Base-by-base conservation (phyloP, 2,113 vertebrate species). In the Tursiops truncatus region DNA sequence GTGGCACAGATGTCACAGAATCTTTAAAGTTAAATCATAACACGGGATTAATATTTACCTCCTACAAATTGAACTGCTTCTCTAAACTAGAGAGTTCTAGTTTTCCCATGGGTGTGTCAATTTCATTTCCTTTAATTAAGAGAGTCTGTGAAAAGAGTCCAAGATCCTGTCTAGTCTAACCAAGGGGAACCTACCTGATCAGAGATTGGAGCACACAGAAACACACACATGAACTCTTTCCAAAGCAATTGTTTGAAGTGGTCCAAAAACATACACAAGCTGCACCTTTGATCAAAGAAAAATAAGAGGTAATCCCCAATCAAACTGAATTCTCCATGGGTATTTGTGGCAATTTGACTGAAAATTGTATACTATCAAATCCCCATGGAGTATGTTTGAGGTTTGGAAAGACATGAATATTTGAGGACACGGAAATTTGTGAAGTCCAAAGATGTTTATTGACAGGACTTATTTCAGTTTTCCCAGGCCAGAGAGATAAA, bases 241-340 rank as follows among this genome's bases (percentile, higher is more conserved):
- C 87, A 97, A 82, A 93, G 56, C 5, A 86, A 10, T 79, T 84
- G 56, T 95, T 97, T 96, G 89, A 97, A 95, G 76, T 36, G 47
- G 13, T 38, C 23, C 25, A 80, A 83, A 85, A 94, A 58, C 53
- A 83, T 86, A 33, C 62, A 56, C 36, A 89, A 47, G 17, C 89
- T 89, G 68, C 14, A 89, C 47, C 38, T 70, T 62, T 91, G 91
- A 97, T 97, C 73, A 97, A 97, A 97, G 89, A 76, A 91, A 93
- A 89, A 89, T 89, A 67, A 96, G 18, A 20, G 53, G n/a, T 79
- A 94, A 97, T 98, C 26, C 47, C 36, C 47, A 83, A 56, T 94
- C 79, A 74, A 60, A 79, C 12, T 50, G 44, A 92, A 91, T 96
- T 94, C 41, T 93, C 77, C 28, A 3, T 86, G 56, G 67, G 14